A percentile compares a stretch with the other conserved stretches of the same genome.
phyloP scores from a whole-genome alignment of 2,797 vertebrate species.

The Acanthiza pusilla region DNA sequence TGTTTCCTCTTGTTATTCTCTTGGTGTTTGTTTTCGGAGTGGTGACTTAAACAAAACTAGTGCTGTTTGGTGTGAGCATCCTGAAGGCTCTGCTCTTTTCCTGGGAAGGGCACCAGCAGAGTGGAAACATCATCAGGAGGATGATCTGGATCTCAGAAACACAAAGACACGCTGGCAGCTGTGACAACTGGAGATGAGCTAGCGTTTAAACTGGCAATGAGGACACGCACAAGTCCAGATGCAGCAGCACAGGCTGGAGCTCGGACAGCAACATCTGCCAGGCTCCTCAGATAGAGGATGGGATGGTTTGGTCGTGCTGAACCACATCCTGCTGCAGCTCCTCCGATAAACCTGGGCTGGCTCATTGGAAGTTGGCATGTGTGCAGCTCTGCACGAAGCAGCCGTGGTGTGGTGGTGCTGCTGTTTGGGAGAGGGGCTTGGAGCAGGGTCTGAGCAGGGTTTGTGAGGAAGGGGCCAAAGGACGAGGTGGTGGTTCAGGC shows the following conservation, averaged over 20 bases:
- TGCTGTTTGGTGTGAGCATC: background rate
- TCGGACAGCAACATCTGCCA: background rate
- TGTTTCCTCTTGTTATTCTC: background rate
- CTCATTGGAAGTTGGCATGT: background rate
- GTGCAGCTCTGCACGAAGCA: background rate
- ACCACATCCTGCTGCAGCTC: constrained; percentile 35
- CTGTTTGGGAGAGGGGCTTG: background rate
- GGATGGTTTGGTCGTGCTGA: background rate
- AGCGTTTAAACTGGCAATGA: background rate
- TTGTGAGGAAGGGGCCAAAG: background rate
- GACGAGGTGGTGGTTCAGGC: background rate
- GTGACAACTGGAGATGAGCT: background rate
- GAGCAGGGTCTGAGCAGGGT: background rate
- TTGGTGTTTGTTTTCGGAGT: background rate
- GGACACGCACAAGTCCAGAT: background rate
- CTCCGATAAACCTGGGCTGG: background rate
- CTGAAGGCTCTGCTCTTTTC: background rate
- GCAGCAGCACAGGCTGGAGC: background rate
- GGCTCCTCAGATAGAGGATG: background rate
- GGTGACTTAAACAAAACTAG: background rate
- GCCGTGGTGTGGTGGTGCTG: background rate
- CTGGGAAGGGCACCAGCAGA: background rate
- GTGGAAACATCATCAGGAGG: background rate
- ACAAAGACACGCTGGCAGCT: background rate
- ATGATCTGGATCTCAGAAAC: background rate